These are phyloP conservation scores for Augiades crinisus DNA, from an alignment of 2,888 invertebrate species.

Conservation along the genomic window DNA sequence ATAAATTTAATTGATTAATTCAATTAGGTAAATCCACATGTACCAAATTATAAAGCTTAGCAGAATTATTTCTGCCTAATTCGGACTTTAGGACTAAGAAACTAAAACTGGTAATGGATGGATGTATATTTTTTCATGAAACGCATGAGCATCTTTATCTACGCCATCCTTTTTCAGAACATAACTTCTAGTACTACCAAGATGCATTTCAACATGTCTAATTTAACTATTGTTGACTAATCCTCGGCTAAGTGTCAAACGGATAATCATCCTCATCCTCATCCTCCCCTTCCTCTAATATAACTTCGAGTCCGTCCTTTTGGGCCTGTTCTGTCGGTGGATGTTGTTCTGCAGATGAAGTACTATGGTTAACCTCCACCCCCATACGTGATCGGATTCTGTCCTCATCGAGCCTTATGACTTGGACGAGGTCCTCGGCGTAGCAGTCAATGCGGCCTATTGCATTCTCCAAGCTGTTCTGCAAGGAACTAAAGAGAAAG, in stretches of 20 bases:
- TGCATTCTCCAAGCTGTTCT: constrained; percentile 40
- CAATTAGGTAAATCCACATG: too few species aligned
- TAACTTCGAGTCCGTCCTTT: constrained; percentile 41
- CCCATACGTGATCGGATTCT: constrained; percentile 49
- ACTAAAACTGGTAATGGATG: too few species aligned
- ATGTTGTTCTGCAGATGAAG: background rate
- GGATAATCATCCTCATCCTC: constrained; percentile 54
- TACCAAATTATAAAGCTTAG: too few species aligned
- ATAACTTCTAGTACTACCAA: too few species aligned
- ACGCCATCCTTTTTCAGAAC: too few species aligned
- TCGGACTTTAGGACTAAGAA: too few species aligned
- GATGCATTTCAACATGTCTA: too few species aligned
- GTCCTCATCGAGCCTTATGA: constrained; percentile 55
- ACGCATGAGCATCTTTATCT: too few species aligned
- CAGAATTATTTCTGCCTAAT: too few species aligned
- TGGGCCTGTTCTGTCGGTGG: constrained; percentile 2
- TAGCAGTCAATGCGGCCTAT: constrained; percentile 52
- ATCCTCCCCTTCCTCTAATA: constrained; percentile 52
- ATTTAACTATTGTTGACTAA: too few species aligned
- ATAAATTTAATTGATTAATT: too few species aligned
- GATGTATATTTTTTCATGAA: too few species aligned
- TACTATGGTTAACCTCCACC: constrained; percentile 31
- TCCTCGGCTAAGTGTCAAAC: constrained; percentile 45
- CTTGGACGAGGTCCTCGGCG: constrained; percentile 50
- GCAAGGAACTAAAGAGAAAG: constrained; percentile 43